Percentiles rank a stretch among this genome's conserved stretches.
These are phyloP conservation scores for Geococcyx californianus DNA, from an alignment of 2,113 vertebrate species.

Conservation along the genomic window DNA sequence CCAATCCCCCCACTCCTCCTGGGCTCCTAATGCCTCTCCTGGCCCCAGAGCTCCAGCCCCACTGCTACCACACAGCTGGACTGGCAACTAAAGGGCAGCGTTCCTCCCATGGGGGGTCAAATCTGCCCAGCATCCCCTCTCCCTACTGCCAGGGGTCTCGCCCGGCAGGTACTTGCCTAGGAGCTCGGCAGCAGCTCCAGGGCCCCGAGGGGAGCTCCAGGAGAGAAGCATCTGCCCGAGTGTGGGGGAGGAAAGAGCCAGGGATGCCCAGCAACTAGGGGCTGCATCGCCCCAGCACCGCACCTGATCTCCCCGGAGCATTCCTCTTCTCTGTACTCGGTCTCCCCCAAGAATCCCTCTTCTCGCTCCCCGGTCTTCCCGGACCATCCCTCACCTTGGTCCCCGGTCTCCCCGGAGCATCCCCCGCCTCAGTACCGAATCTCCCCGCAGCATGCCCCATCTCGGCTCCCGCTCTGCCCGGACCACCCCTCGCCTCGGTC, in stretches of 20 bases:
- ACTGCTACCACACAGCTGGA: background rate
- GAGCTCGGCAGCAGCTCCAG: background rate
- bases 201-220: background rate
- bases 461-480: background rate
- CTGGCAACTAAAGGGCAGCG: accelerated
- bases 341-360: too few relatives aligned
- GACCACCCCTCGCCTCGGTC: background rate
- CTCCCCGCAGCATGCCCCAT: background rate
- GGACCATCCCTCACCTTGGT: background rate
- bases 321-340: too few relatives aligned
- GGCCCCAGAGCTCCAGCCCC: background rate
- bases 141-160: background rate
- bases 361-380: background rate
- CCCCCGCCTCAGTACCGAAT: background rate
- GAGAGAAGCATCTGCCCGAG: background rate
- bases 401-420: background rate
- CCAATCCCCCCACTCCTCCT: background rate
- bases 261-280: background rate
- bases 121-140: background rate
- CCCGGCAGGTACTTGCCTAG: background rate
- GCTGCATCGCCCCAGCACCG: background rate
- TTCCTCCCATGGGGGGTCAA: background rate
- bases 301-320: background rate
- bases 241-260: background rate
- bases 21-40: background rate